phyloP scores from a whole-genome alignment of 2,888 invertebrate genomes.

The Troides aeacus region DNA sequence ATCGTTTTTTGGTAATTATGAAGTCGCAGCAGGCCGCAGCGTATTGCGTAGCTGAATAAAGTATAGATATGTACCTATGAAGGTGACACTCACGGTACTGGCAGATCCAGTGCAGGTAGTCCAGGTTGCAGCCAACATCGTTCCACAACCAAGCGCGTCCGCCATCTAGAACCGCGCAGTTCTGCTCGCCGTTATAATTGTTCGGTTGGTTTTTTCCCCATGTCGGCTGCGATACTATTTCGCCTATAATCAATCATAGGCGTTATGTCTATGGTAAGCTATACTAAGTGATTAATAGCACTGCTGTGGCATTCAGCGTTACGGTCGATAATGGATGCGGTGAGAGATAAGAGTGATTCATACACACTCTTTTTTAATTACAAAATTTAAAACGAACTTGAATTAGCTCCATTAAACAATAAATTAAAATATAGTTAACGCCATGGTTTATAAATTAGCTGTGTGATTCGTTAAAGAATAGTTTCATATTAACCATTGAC shows the following conservation, averaged over 20 bases:
- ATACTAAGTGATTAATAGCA: not conserved
- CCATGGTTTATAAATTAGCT: not conserved
- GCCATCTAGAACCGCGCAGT: conserved; percentile 95
- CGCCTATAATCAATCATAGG: conserved; percentile 75
- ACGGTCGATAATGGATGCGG: not conserved
- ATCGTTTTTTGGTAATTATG: too few relatives aligned
- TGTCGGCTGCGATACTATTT: conserved; percentile 87
- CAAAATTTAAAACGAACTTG: too few relatives aligned
- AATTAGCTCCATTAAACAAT: too few relatives aligned
- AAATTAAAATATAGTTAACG: too few relatives aligned
- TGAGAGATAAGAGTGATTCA: not conserved
- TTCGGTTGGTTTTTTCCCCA: conserved; percentile 98
- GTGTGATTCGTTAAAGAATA: not conserved
- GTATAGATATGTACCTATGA: conserved; percentile 73
- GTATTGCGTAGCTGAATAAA: conserved; percentile 51
- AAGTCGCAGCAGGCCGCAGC: conserved; percentile 37
- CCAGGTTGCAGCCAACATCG: conserved; percentile 95
- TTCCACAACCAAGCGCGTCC: conserved; percentile 96
- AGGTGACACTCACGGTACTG: conserved; percentile 88
- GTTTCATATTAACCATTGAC: conserved; percentile 85
- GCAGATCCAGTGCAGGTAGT: conserved; percentile 96
- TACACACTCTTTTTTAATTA: not conserved
- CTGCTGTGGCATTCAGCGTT: not conserved
- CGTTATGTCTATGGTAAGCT: not conserved
- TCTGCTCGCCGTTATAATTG: conserved; percentile 97